Conservation (phyloP, 2,888 invertebrate species). For the Rhingia rostrata region DNA sequence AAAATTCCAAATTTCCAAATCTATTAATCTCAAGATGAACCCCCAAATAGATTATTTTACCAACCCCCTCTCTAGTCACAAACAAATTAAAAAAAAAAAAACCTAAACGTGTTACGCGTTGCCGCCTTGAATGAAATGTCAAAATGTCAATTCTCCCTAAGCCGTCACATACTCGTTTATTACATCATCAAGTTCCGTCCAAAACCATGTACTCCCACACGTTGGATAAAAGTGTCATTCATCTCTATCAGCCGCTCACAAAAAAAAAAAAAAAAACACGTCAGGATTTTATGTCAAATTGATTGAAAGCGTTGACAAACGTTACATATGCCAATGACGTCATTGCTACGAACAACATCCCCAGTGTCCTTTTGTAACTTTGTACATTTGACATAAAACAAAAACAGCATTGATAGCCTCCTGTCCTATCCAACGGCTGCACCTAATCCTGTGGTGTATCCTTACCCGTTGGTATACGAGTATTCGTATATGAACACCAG, state of each 20-base stretch:
- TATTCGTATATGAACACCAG: background rate
- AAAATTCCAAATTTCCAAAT: no score
- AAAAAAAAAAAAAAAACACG: background rate
- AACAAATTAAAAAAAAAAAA: no score
- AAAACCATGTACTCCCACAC: no score
- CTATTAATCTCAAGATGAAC: no score
- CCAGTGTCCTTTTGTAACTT: slow-evolving; percentile 10
- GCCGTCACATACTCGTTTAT: background rate
- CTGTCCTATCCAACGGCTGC: background rate
- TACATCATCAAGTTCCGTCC: background rate
- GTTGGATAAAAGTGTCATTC: background rate
- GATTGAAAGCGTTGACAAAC: slow-evolving; percentile 18
- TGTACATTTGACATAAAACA: slow-evolving; percentile 21
- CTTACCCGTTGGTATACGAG: no score
- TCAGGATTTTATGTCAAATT: slow-evolving; percentile 30
- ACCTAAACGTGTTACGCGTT: no score
- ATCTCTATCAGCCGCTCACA: background rate
- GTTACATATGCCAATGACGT: slow-evolving; percentile 11
- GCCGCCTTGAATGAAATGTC: background rate
- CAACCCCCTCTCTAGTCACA: no score
- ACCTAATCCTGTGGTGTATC: background rate
- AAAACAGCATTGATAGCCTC: background rate
- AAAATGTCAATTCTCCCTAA: background rate
- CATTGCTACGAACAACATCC: slow-evolving; percentile 3
- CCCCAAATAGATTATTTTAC: no score